Base-by-base conservation (phyloP, 1,140 invertebrate genomes). In the Drosophila lowei region DNA sequence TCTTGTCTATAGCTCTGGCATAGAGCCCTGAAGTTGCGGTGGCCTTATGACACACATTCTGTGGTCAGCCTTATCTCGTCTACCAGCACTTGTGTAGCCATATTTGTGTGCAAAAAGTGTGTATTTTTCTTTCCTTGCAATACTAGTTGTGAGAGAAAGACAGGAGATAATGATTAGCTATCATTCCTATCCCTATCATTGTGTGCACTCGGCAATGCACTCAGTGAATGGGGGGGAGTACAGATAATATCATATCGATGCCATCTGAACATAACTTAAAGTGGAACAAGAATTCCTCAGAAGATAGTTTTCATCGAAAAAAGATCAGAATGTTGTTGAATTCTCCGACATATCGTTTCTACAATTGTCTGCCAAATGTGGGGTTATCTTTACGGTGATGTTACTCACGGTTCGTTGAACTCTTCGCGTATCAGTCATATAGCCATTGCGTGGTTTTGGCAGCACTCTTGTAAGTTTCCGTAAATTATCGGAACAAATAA, bases 31-130 rank as follows among this genome's bases (percentile, higher is more conserved):
- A 85, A 85, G 81, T 86, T 88, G 74, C 72, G 81, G 81, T 85
- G 81, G 81, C 81, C 81, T 85, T 85, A 85, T 85, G 81, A 85
- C 81, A 85, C 81, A 85, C 81, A 85, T 85, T 85, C 71, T 77
- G 81, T 77, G 81, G 81, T 81, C 54, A 71, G 66, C 77, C 80
- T 85, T 85, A 85, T 85, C 80, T 68, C 80, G 4, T 41, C 11
- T 18, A 34, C 49, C 3, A 11, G 30, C 16, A 38, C 50, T 53
- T 34, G 16, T 25, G 0, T 5, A 25, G 23, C 6, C 13, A 38
- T 62, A 25, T 62, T 55, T 53, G 21, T 62, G 62, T 53, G 21
- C 53, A 38, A 48, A 44, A 49, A 57, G 57, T 73, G 47, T 73
- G 47, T 73, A 44, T 73, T 73, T 73, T 53, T 43, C 50, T 13